These are phyloP conservation scores for Anthonomus grandis DNA, from an alignment of 1,140 invertebrate genomes.

Conservation along the genomic window DNA sequence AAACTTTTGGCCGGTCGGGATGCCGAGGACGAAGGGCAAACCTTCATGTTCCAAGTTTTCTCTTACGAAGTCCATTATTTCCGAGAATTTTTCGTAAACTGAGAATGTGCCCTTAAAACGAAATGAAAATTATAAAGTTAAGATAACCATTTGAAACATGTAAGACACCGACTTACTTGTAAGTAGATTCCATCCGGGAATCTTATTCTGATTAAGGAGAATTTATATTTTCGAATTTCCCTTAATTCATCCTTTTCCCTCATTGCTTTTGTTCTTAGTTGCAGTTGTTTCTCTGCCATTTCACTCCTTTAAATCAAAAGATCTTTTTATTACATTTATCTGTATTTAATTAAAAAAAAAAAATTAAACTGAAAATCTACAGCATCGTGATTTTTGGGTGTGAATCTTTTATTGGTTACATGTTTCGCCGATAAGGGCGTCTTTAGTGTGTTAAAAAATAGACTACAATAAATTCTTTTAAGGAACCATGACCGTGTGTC, in stretches of 20 bases:
- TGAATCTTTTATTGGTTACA: too few species aligned
- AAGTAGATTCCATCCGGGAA: constrained; percentile 85
- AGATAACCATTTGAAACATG: too few species aligned
- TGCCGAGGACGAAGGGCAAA: constrained; percentile 63
- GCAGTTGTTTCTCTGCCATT: constrained; percentile 72
- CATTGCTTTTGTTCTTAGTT: constrained; percentile 90
- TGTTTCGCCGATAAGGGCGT: too few species aligned
- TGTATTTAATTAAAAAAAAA: too few species aligned
- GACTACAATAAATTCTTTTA: too few species aligned
- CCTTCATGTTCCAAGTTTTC: constrained; percentile 65
- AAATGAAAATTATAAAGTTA: too few species aligned
- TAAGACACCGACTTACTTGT: constrained; percentile 69
- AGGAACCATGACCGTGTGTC: too few species aligned
- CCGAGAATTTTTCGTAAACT: constrained; percentile 69
- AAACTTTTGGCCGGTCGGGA: constrained; percentile 62
- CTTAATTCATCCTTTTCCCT: constrained; percentile 79
- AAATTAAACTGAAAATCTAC: too few species aligned
- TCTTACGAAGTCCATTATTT: constrained; percentile 69
- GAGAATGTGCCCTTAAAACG: constrained; percentile 84
- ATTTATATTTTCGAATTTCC: constrained; percentile 79
- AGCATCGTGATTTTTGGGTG: too few species aligned
- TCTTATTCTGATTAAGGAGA: constrained; percentile 75
- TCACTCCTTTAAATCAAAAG: constrained; percentile 66
- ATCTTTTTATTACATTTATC: too few species aligned
- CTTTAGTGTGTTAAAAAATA: too few species aligned